Base-by-base conservation (phyloP, 2,888 invertebrate genomes). In the Cheilosia impressa region DNA sequence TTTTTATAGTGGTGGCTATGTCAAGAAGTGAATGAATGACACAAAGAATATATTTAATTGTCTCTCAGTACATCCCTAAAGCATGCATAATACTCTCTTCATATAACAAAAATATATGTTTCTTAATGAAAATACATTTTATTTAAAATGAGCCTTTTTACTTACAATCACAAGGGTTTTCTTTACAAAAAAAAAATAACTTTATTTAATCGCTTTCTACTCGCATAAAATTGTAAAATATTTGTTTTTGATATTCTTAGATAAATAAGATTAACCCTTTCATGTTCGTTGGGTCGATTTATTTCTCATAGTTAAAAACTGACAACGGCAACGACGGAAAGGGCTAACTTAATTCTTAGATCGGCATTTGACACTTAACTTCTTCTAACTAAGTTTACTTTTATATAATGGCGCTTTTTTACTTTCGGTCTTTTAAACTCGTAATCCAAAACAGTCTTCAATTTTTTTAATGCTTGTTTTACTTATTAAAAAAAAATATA, bases 361-460 rank as follows among this genome's bases (percentile, higher is more conserved):
- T 24, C 31, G 13, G 47, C 27, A 24, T 57, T 50, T 65, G 3
- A 10, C 22, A n/a, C 13, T 53, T 41, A 53, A 60, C 13, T 60
- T 60, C 7, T 38, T 43, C 43, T 57, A 60, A 24, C 17, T 53
- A 50, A 41, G 4, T 34, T 53, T 19, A 65, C 38, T 34, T 43
- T 60, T 52, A 13, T 62, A 78, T 65, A 22, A 72, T 72, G 72
- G 72, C 72, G 34, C 19, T 60, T 57, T 63, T 58, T 34, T 50
- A 22, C n/a, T 45, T 45, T 68, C 45, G 38, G 13, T 38, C 13
- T 13, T 17, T 34, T 68, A 27, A 43, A 55, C n/a, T 58, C 19
- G 19, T 57, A 65, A 66, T 73, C 60, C 66, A 66, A 80, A 81
- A 81, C 78, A 83, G 83, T 83, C 78, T 83, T 78, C 38, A 19